phyloP scores from a whole-genome alignment of 2,113 vertebrate species.

The Paracanthobrama guichenoti region DNA sequence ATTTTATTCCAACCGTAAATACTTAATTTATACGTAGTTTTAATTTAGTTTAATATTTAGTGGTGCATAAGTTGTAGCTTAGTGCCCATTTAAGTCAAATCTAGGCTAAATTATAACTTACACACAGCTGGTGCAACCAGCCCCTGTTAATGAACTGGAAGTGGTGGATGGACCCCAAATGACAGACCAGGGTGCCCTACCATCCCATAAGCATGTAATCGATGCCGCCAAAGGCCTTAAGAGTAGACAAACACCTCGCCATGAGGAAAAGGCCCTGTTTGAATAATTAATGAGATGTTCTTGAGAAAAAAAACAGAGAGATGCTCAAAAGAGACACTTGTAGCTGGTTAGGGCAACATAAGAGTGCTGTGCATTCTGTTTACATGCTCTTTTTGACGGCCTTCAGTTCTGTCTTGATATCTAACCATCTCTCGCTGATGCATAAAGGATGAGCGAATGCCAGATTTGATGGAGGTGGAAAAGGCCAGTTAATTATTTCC shows the following conservation, averaged over 20 bases:
- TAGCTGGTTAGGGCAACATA: conserved; percentile 8
- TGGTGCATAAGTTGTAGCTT: too few species aligned
- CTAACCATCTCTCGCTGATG: background rate
- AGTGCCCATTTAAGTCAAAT: too few species aligned
- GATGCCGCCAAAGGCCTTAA: background rate
- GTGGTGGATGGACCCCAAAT: background rate
- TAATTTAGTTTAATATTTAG: too few species aligned
- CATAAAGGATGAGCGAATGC: background rate
- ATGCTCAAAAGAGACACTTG: conserved; percentile 3
- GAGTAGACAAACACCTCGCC: background rate
- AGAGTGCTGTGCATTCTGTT: conserved; percentile 17
- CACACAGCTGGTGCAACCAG: too few species aligned
- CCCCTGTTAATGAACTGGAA: background rate
- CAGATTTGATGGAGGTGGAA: conserved; percentile 7
- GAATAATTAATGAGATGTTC: conserved; percentile 15
- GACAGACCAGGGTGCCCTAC: background rate
- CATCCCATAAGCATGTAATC: conserved; percentile 5
- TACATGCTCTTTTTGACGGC: background rate
- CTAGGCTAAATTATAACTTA: too few species aligned
- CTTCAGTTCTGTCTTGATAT: conserved; percentile 1
- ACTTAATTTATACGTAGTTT: too few species aligned
- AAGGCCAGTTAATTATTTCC: conserved; percentile 46
- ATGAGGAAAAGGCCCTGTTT: background rate
- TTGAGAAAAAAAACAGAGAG: background rate
- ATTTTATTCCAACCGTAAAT: too few species aligned